These are phyloP conservation scores for Apeira syringaria DNA, from an alignment of 2,888 invertebrate species.

Conservation along the genomic window DNA sequence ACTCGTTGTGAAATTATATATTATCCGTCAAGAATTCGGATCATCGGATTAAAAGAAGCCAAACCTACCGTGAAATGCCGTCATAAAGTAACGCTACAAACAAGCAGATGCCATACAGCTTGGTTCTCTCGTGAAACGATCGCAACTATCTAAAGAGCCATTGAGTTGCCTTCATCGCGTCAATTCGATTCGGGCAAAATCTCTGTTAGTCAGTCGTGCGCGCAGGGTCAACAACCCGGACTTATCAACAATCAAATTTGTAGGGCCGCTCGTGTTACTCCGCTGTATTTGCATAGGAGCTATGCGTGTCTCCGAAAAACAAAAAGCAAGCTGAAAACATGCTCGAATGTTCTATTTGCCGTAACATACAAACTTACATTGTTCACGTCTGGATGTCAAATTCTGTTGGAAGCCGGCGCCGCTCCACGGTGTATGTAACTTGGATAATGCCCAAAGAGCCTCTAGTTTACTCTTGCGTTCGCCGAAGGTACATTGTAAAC, in stretches of 20 bases:
- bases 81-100: slow-evolving; percentile 17
- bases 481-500: slow-evolving; percentile 50
- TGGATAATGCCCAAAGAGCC: slow-evolving; percentile 54
- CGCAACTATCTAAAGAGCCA: slow-evolving; percentile 19
- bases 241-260: slow-evolving; percentile 72
- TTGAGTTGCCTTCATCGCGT: slow-evolving; percentile 46
- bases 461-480: slow-evolving; percentile 49
- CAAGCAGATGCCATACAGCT: slow-evolving; percentile 15
- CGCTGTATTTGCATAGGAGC: slow-evolving; percentile 59
- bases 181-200: slow-evolving; percentile 60
- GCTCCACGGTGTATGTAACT: slow-evolving; percentile 34
- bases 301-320: slow-evolving; percentile 40
- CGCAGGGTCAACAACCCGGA: slow-evolving; percentile 70
- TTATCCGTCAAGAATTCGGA: too few relatives aligned
- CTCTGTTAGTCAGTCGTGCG: slow-evolving; percentile 66
- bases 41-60: neutral
- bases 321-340: slow-evolving; percentile 31
- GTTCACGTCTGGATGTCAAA: slow-evolving; percentile 37
- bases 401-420: slow-evolving; percentile 36
- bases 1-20: too few relatives aligned
- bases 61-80: neutral
- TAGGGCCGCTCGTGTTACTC: slow-evolving; percentile 52
- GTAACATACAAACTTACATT: slow-evolving; percentile 32
- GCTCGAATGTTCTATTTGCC: slow-evolving; percentile 34
- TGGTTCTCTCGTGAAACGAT: slow-evolving; percentile 27